These are phyloP conservation scores for Caenorhabditis sp. DNA, from an alignment of 2,888 invertebrate genomes.

Conservation along the genomic window DNA sequence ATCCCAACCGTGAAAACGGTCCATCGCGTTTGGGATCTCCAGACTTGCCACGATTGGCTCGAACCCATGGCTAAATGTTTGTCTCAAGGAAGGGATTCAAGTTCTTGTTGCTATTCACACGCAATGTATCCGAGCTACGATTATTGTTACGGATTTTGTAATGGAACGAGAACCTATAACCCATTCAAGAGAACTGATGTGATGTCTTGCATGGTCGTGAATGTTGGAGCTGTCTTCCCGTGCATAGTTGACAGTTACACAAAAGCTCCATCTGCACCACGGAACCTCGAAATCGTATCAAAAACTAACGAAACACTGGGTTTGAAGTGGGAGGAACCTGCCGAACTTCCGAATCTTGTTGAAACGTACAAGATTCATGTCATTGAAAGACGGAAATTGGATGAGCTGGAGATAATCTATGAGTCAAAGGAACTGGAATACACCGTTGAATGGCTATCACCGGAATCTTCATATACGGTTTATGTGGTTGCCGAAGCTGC, in stretches of 20 bases:
- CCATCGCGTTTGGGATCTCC: constrained; percentile 62
- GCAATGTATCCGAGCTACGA: no score
- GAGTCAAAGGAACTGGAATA: constrained; percentile 23
- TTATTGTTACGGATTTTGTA: constrained; percentile 73
- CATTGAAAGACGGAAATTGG: constrained; percentile 1
- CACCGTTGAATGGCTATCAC: constrained; percentile 25
- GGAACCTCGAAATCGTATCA: constrained; percentile 18
- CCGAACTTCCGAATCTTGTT: constrained; percentile 15
- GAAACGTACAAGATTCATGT: constrained; percentile 47
- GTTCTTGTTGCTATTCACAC: no score
- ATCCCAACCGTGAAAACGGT: constrained; percentile 68
- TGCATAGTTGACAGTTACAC: constrained; percentile 70
- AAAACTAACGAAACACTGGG: constrained; percentile 11
- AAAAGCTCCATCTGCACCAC: constrained; percentile 68
- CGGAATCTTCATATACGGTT: constrained; percentile 46
- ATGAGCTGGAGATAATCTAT: constrained; percentile 5
- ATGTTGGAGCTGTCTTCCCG: constrained; percentile 68
- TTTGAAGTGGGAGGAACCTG: constrained; percentile 54
- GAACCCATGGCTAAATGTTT: constrained; percentile 70
- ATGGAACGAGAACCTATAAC: constrained; percentile 56
- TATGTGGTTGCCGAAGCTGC: constrained; percentile 54
- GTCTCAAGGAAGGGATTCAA: constrained; percentile 72
- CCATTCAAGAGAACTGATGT: no score
- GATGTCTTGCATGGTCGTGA: no score
- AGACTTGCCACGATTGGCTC: no score